Conservation (phyloP, 2,113 vertebrate species). For the Lampris incognitus region DNA sequence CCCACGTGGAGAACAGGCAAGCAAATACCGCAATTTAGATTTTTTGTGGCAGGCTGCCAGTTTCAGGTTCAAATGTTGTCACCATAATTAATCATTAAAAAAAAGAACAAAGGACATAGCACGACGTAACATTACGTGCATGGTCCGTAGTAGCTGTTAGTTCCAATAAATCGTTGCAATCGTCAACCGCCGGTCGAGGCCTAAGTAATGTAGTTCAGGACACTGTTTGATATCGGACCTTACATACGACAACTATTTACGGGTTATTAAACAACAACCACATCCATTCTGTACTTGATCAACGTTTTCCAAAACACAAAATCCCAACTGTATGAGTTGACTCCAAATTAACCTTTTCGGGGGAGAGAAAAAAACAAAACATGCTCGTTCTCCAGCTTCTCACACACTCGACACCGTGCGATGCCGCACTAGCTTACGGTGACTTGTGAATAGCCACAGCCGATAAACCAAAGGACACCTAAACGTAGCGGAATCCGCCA, state of each 20-base stretch:
- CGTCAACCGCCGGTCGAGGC: conserved; percentile 10
- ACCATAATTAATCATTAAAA: too few relatives aligned
- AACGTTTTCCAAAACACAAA: not conserved
- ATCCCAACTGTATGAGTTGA: not conserved
- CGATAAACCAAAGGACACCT: not conserved
- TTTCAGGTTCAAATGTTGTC: too few relatives aligned
- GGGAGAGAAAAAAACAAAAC: not conserved
- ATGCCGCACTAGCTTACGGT: not conserved
- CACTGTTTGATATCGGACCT: too few relatives aligned
- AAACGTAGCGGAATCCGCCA: not conserved
- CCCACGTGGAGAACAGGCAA: too few relatives aligned
- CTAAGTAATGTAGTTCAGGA: not conserved
- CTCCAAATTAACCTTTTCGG: not conserved
- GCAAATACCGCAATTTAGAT: too few relatives aligned
- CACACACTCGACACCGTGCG: not conserved
- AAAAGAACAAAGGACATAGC: too few relatives aligned
- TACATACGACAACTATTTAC: not conserved
- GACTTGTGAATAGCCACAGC: not conserved
- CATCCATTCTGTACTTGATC: not conserved
- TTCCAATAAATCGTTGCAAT: too few relatives aligned
- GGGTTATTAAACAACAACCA: not conserved
- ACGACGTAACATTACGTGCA: too few relatives aligned
- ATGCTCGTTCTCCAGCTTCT: not conserved
- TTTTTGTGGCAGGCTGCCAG: too few relatives aligned
- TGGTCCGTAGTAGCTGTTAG: too few relatives aligned